Conservation (phyloP, 1,140 invertebrate species). For the Brachionus manjavacas region DNA sequence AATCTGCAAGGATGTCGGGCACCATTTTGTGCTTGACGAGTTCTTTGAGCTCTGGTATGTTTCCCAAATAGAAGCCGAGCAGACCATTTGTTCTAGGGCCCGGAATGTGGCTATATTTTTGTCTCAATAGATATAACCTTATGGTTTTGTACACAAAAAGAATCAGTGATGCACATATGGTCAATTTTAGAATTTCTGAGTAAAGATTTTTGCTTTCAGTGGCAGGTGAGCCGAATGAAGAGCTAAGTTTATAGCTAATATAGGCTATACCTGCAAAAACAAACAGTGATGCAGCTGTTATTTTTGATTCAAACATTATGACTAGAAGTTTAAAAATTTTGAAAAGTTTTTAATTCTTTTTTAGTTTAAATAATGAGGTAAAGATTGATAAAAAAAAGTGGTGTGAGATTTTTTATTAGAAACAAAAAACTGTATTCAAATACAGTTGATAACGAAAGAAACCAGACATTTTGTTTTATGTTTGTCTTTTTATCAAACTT, state of each 20-base stretch:
- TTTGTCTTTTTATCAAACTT: no score
- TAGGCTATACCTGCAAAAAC: neutral
- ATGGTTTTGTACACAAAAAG: neutral
- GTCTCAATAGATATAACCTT: neutral
- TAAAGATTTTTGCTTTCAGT: neutral
- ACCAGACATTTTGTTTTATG: no score
- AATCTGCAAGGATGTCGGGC: neutral
- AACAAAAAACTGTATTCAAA: no score
- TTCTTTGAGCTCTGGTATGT: neutral
- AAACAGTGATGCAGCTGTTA: neutral
- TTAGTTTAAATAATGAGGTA: neutral
- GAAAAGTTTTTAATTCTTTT: neutral
- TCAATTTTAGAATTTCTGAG: neutral
- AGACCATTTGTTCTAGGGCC: slow-evolving; percentile 1
- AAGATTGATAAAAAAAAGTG: neutral
- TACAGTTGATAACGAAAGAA: no score
- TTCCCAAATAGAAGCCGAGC: slow-evolving; percentile 24
- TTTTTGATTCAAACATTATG: neutral
- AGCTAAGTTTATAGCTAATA: neutral
- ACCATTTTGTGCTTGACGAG: neutral
- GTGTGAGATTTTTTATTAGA: neutral
- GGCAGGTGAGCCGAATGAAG: neutral
- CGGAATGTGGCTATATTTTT: slow-evolving; percentile 19
- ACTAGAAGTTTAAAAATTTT: neutral
- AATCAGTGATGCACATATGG: neutral